Evolutionary conservation across 2,113 vertebrate genomes (phyloP).

Genomic region (Labeo catla): DNA sequence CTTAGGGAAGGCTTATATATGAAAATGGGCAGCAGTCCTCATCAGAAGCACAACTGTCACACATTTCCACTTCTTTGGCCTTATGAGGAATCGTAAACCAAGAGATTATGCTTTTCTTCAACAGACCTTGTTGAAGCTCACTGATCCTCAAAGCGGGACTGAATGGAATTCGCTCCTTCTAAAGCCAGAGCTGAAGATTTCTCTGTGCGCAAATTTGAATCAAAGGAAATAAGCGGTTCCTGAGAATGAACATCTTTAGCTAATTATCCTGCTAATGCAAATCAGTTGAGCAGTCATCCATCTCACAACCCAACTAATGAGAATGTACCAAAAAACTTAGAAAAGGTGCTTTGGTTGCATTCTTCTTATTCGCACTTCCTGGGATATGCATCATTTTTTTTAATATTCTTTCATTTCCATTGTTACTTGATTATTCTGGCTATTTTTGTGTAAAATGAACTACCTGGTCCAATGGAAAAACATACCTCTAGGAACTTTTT

Average conservation of each 20-base stretch:
- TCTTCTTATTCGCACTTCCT: background rate
- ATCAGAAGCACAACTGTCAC: conserved; percentile 36
- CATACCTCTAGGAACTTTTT: too few relatives aligned
- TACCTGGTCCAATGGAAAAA: too few relatives aligned
- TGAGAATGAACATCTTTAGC: background rate
- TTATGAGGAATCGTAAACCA: conserved; percentile 34
- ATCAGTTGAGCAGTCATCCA: conserved; percentile 7
- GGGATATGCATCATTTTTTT: background rate
- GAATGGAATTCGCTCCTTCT: background rate
- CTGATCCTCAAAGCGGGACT: background rate
- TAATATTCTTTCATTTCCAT: background rate
- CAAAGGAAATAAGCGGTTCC: background rate
- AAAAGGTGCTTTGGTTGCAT: background rate
- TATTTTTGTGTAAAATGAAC: too few relatives aligned
- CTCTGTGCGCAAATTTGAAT: background rate
- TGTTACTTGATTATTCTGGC: too few relatives aligned
- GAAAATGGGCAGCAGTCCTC: conserved; percentile 32
- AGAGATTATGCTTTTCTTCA: conserved; percentile 28
- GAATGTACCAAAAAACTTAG: background rate
- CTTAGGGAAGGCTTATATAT: conserved; percentile 36
- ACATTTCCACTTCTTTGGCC: conserved; percentile 27
- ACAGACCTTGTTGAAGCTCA: background rate
- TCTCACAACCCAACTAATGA: background rate
- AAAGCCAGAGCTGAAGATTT: conserved; percentile 2
- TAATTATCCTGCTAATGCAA: background rate